A percentile compares a stretch with the other conserved stretches of the same genome.
Evolutionary conservation across 2,113 vertebrate species (phyloP).

Genomic region (Varanus komodoensis): DNA sequence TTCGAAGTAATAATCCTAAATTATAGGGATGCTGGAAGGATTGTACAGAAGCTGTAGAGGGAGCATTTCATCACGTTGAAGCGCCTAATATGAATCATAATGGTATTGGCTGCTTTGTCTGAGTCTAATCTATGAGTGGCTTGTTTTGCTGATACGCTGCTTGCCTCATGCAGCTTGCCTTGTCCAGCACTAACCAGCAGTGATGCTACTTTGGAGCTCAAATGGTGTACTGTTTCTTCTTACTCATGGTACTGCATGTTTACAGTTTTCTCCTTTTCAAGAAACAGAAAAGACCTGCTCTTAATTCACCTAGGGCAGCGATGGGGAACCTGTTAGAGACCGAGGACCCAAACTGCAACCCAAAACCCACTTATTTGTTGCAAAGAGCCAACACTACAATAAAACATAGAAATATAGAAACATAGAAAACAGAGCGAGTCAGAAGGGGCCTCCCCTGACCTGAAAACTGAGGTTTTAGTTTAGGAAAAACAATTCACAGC

Average conservation of each 20-base stretch:
- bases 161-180: not conserved
- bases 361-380: no score
- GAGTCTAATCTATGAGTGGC: not conserved
- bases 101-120: not conserved
- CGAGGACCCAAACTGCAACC: no score
- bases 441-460: no score
- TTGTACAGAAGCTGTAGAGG: no score
- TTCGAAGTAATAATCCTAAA: not conserved
- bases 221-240: not conserved
- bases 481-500: no score
- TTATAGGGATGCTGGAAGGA: not conserved
- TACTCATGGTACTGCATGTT: not conserved
- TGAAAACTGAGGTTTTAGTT: no score
- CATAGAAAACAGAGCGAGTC: no score
- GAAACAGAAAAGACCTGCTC: not conserved
- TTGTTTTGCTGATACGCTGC: not conserved
- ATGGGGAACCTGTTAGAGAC: no score
- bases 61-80: not conserved
- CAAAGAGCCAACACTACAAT: no score
- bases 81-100: not conserved
- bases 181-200: not conserved
- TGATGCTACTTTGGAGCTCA: no score
- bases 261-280: not conserved
- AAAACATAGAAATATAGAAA: no score
- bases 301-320: no score